Conservation (phyloP, 2,113 vertebrate genomes). For the Vanacampus margaritifer region DNA sequence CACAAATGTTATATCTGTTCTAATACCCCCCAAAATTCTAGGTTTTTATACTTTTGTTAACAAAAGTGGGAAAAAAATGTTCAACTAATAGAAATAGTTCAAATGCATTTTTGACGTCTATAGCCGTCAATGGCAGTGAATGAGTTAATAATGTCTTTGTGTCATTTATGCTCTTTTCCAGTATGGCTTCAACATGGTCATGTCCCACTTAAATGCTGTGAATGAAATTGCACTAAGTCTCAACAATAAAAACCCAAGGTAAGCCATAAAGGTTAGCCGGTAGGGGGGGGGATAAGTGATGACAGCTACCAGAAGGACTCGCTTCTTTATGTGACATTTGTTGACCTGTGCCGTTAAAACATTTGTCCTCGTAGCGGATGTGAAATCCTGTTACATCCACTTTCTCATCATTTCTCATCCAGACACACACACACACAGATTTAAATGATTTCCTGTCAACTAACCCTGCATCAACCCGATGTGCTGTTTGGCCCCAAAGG, state of each 20-base stretch:
- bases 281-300: neutral
- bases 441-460: neutral
- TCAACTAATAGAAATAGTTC: no score
- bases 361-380: slow-evolving; percentile 46
- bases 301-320: slow-evolving; percentile 29
- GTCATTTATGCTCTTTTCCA: slow-evolving; percentile 67
- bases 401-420: slow-evolving; percentile 50
- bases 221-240: slow-evolving; percentile 98
- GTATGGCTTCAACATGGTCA: slow-evolving; percentile 98
- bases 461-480: neutral
- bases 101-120: no score
- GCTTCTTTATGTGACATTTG: neutral
- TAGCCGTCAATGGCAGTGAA: no score
- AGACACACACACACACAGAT: neutral
- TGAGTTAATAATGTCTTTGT: no score
- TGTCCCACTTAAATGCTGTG: slow-evolving; percentile 95
- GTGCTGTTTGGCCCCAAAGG: neutral
- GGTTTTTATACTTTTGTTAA: no score
- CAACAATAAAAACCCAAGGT: slow-evolving; percentile 97
- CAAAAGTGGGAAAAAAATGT: no score
- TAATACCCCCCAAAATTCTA: no score
- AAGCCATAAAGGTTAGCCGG: slow-evolving; percentile 7
- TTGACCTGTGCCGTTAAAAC: slow-evolving; percentile 16
- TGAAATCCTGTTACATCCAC: slow-evolving; percentile 49
- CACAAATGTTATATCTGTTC: no score